phyloP scores from a whole-genome alignment of 2,797 vertebrate species.

The Microctenopoma stevenorrisi region DNA sequence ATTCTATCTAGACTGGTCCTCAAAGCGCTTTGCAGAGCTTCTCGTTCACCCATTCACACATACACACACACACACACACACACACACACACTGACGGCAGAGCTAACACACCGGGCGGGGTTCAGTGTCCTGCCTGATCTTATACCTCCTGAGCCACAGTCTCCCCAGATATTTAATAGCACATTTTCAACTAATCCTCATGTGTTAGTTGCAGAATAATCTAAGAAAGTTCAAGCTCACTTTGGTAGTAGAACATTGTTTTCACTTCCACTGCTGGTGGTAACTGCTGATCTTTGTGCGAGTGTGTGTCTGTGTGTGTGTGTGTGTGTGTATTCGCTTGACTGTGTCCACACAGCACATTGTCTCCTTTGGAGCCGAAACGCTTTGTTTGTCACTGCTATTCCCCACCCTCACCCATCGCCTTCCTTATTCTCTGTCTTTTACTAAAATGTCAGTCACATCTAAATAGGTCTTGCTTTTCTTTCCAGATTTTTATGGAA shows the following conservation, averaged over 20 bases:
- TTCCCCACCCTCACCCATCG: slow-evolving; percentile 55
- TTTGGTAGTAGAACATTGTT: not conserved
- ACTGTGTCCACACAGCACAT: slow-evolving; percentile 52
- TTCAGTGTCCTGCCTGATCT: too few species aligned
- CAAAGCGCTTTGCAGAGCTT: too few species aligned
- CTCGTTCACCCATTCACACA: too few species aligned
- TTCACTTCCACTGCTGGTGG: slow-evolving; percentile 4
- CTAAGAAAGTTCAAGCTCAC: not conserved
- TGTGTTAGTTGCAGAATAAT: slow-evolving; percentile 8
- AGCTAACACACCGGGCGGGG: too few species aligned
- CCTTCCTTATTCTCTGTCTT: slow-evolving; percentile 61
- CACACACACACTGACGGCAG: too few species aligned
- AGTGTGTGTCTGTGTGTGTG: slow-evolving; percentile 1
- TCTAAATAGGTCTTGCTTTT: slow-evolving; percentile 67
- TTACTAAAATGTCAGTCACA: slow-evolving; percentile 81
- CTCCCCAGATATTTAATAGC: slow-evolving; percentile 10
- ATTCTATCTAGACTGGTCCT: too few species aligned
- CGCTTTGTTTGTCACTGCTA: slow-evolving; percentile 73
- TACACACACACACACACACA: too few species aligned
- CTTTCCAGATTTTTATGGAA: slow-evolving; percentile 74
- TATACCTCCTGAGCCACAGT: too few species aligned
- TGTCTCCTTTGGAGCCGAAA: slow-evolving; percentile 37
- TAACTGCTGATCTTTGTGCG: not conserved
- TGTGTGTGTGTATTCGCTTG: slow-evolving; percentile 1
- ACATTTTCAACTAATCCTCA: slow-evolving; percentile 24